A percentile compares a stretch with the other conserved stretches of the same genome.
Evolutionary conservation across 2,113 vertebrate genomes (phyloP).

Genomic region (Festucalex cinctus): DNA sequence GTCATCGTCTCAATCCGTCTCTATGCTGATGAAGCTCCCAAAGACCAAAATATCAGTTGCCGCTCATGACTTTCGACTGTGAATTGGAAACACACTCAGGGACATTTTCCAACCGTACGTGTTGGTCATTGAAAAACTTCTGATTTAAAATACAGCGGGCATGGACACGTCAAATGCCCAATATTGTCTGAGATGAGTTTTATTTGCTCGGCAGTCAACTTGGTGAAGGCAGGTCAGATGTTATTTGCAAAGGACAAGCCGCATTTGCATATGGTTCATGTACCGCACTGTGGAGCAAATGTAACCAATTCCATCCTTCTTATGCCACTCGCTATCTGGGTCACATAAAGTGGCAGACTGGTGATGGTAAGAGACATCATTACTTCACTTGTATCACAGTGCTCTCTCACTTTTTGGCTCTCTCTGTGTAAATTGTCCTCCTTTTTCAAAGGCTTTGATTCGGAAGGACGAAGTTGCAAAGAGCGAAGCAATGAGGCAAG

Average conservation of each 20-base stretch:
- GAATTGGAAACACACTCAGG: conserved; percentile 3
- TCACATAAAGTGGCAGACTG: conserved; percentile 47
- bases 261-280: conserved; percentile 47
- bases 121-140: conserved; percentile 2
- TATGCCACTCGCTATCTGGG: conserved; percentile 55
- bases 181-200: neutral
- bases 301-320: conserved; percentile 42
- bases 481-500: neutral
- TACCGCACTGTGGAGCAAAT: conserved; percentile 48
- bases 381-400: conserved; percentile 33
- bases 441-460: conserved; percentile 24
- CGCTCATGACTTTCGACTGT: conserved; percentile 48
- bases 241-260: neutral
- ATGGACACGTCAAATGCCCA: neutral
- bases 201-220: neutral
- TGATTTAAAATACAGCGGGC: conserved; percentile 11
- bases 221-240: neutral
- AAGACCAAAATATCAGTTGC: conserved; percentile 36
- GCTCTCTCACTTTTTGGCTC: conserved; percentile 17
- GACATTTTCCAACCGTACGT: conserved; percentile 2
- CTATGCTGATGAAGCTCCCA: conserved; percentile 34
- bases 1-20: conserved; percentile 46
- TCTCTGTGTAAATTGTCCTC: conserved; percentile 24
- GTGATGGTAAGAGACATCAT: conserved; percentile 49
- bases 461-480: conserved; percentile 7